A percentile compares a stretch with the other conserved stretches of the same genome.
These are phyloP conservation scores for Henricia sp. DNA, from an alignment of 53 echinoderm and acorn worm species.

Conservation along the genomic window DNA sequence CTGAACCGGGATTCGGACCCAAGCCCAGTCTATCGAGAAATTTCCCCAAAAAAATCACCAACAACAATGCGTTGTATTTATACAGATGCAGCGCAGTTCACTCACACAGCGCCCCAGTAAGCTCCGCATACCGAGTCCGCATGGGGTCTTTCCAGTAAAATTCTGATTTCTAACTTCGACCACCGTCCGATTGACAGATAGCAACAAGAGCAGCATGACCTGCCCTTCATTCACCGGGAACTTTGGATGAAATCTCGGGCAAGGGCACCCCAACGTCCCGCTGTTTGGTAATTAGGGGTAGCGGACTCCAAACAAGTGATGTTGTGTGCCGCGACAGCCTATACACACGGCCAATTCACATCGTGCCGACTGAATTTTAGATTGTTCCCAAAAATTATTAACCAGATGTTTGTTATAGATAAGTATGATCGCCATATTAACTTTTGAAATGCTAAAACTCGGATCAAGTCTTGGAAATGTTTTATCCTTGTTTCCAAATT, in stretches of 20 bases:
- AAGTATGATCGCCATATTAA: no score
- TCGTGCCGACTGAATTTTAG: no score
- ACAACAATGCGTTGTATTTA: slow-evolving; percentile 7
- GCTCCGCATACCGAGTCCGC: slow-evolving; percentile 30
- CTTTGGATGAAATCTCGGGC: slow-evolving; percentile 51
- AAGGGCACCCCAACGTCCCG: slow-evolving; percentile 19
- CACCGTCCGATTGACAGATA: slow-evolving; percentile 26
- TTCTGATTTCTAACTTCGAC: background rate
- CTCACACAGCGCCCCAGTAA: slow-evolving; percentile 13
- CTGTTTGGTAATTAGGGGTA: slow-evolving; percentile 42
- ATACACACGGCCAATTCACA: background rate
- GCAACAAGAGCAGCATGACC: slow-evolving; percentile 33
- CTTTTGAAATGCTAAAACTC: no score
- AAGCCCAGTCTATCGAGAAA: no score
- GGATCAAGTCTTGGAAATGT: no score
- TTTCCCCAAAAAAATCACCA: no score
- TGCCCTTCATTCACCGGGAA: slow-evolving; percentile 44
- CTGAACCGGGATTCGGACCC: no score
- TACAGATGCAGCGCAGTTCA: slow-evolving; percentile 40
- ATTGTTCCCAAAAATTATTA: no score
- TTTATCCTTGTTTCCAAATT: no score
- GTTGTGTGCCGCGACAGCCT: slow-evolving; percentile 13
- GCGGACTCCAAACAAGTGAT: slow-evolving; percentile 39
- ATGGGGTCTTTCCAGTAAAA: slow-evolving; percentile 17
- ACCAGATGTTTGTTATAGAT: no score